Evolutionary conservation across 2,113 vertebrate genomes (phyloP), one percentile per base, ranked within the genome.

Genomic region (Glaucidium brasilianum): DNA sequence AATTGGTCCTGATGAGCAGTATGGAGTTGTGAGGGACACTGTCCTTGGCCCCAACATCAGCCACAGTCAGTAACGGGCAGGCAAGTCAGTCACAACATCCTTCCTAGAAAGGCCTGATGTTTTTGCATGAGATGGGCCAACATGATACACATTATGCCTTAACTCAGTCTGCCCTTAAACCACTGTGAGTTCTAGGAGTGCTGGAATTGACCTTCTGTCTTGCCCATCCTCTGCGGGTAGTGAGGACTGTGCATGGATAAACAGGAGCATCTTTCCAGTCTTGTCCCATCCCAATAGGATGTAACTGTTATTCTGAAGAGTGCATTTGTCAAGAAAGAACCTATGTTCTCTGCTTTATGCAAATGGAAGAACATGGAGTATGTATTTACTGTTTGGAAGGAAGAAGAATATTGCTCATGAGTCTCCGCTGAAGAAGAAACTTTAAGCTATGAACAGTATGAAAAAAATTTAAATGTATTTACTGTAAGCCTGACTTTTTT

Each of bases 111-210:
- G 41, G 13, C 35, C 34, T 56, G 20, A 34, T 32, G n/a, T 8
- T 17, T 25, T 5, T 37, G 12, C 5, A 2, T 20, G 20, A 34
- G 78, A n/a, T 10, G 21, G 12, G 14, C 7, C 35, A 45, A 29
- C 16, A 4, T 1, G 4, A 34, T 4, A 18, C 16, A 35, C 1
- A 1, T 15, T 11, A 9, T 10, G 13, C 66, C 62, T 25, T 62
- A 18, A 21, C 23, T 63, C 56, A 27, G 3, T 4, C 62, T 68
- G 66, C 29, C 41, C 52, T 75, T 12, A 32, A 49, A 68, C 4
- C 26, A 5, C 49, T 29, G 30, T 0, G 23, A 75, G 37, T 15
- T 76, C n/a, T 32, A 26, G 32, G 29, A 56, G n/a, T 6, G 32
- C 43, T 25, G 27, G 67, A 66, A 63, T 0, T 58, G 30, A 39